A percentile compares a stretch with the other conserved stretches of the same genome.
Conservation (phyloP, 1,140 invertebrate species). For the Mya arenaria region DNA sequence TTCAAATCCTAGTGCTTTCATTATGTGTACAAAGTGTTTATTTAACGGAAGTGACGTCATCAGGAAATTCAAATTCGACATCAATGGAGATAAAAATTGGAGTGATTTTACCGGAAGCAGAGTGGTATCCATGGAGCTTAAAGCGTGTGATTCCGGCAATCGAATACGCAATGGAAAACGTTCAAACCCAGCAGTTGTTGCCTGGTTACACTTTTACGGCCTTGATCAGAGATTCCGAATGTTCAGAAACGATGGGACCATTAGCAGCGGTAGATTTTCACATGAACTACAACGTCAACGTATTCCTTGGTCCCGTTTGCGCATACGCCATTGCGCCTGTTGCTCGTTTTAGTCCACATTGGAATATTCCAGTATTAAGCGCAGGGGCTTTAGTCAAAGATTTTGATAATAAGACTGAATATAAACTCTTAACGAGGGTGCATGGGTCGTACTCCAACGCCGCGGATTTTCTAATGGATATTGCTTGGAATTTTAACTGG, state of each 20-base stretch:
- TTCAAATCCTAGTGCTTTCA: too few species aligned
- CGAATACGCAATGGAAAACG: conserved; percentile 65
- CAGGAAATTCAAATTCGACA: too few species aligned
- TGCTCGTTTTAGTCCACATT: conserved; percentile 90
- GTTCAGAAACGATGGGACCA: conserved; percentile 73
- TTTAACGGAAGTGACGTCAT: too few species aligned
- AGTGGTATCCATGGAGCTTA: conserved; percentile 59
- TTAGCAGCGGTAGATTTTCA: conserved; percentile 75
- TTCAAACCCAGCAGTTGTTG: conserved; percentile 54
- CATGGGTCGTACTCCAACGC: conserved; percentile 83
- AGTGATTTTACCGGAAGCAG: conserved; percentile 62
- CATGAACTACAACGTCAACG: conserved; percentile 83
- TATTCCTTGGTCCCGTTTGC: conserved; percentile 94
- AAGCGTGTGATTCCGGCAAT: conserved; percentile 69
- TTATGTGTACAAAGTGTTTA: too few species aligned
- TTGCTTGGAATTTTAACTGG: conserved; percentile 89
- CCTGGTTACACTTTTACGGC: conserved; percentile 57
- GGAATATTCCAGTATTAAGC: conserved; percentile 93
- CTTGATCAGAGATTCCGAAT: conserved; percentile 68
- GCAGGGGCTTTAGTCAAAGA: conserved; percentile 91
- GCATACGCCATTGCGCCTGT: conserved; percentile 96
- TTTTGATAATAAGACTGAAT: conserved; percentile 83
- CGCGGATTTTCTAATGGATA: conserved; percentile 86
- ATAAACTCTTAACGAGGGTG: conserved; percentile 70
- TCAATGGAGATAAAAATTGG: conserved; percentile 62